These are phyloP conservation scores for Ctenosaura bakeri DNA, from an alignment of 2,797 vertebrate genomes.

Conservation along the genomic window DNA sequence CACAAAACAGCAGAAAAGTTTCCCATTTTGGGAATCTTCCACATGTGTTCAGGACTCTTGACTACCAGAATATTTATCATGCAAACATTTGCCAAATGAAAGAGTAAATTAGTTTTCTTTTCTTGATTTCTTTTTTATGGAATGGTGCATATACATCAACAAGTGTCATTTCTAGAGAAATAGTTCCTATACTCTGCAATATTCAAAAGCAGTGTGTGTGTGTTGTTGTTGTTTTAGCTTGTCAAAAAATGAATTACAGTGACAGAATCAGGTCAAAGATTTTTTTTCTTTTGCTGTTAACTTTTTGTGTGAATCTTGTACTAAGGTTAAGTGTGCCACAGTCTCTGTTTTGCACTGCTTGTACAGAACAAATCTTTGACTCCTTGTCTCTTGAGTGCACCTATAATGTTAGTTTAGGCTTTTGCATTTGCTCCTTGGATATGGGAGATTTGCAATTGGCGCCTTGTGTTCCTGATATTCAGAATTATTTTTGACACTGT, in stretches of 20 bases:
- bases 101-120: slow-evolving; percentile 38
- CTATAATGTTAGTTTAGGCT: background rate
- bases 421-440: background rate
- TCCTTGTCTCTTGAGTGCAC: background rate
- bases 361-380: background rate
- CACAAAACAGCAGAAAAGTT: background rate
- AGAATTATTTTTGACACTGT: background rate
- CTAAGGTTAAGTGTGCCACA: background rate
- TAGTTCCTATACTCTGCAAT: slow-evolving; percentile 54
- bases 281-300: background rate
- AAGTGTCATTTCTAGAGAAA: slow-evolving; percentile 65
- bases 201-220: background rate
- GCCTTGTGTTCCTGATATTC: background rate
- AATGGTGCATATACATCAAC: slow-evolving; percentile 48
- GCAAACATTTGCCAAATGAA: slow-evolving; percentile 4
- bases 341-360: background rate
- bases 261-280: slow-evolving; percentile 2
- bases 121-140: slow-evolving; percentile 39
- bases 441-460: background rate
- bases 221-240: background rate
- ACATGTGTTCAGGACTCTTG: background rate
- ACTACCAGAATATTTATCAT: background rate
- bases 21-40: background rate
- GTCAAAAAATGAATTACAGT: slow-evolving; percentile 14
- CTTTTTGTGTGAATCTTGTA: background rate